Percentiles rank a stretch among this genome's conserved stretches.
Evolutionary conservation across 2,888 invertebrate species (phyloP).

Genomic region (Amiota minor): DNA sequence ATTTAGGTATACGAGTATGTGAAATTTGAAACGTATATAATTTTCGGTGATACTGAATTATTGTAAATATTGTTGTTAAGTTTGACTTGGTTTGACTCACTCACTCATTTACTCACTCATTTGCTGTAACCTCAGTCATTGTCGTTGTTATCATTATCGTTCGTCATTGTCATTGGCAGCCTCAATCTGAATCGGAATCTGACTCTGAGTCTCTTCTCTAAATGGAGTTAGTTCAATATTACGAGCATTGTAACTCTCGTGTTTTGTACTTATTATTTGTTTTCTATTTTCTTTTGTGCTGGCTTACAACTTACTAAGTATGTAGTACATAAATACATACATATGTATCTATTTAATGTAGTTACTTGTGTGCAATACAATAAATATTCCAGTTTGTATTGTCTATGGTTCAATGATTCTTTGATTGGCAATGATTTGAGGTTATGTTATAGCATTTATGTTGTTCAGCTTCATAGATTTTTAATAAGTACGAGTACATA

Average conservation of each 20-base stretch:
- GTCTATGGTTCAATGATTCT: slow-evolving; percentile 9
- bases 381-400: too few relatives aligned
- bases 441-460: not conserved
- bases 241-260: not conserved
- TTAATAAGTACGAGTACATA: not conserved
- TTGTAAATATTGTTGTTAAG: not conserved
- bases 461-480: not conserved
- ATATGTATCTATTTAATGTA: too few relatives aligned
- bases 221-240: not conserved
- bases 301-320: not conserved
- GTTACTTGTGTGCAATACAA: too few relatives aligned
- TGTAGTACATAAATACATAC: too few relatives aligned
- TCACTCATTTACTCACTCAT: not conserved
- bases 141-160: slow-evolving; percentile 4
- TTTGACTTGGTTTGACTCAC: not conserved
- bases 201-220: not conserved
- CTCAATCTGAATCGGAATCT: not conserved
- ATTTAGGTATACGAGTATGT: too few relatives aligned
- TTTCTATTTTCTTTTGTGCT: not conserved
- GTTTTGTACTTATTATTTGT: not conserved
- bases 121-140: not conserved
- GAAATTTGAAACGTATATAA: too few relatives aligned
- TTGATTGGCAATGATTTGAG: slow-evolving; percentile 24
- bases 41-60: too few relatives aligned
- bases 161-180: not conserved